Conservation (phyloP, 2,797 vertebrate species). For the Characodon lateralis region DNA sequence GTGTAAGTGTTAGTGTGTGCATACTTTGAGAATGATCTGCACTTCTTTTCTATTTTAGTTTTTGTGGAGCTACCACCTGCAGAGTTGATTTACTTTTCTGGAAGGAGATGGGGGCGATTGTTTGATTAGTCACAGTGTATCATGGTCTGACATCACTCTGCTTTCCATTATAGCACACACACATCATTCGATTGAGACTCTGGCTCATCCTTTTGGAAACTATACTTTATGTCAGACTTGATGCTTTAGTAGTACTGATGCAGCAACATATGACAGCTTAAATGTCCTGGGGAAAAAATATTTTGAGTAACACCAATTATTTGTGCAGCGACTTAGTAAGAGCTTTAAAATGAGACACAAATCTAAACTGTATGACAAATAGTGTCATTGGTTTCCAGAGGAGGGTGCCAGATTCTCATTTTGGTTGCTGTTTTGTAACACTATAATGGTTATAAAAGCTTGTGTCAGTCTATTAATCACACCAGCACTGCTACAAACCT, state of each 20-base stretch:
- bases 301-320: slow-evolving; percentile 11
- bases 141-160: slow-evolving; percentile 49
- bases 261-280: slow-evolving; percentile 2
- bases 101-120: slow-evolving; percentile 36
- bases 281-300: not conserved
- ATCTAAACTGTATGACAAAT: slow-evolving; percentile 16
- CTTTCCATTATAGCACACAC: slow-evolving; percentile 46
- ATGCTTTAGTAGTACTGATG: slow-evolving; percentile 12
- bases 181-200: slow-evolving; percentile 41
- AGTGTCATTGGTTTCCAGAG: slow-evolving; percentile 3
- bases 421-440: not conserved
- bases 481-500: not conserved
- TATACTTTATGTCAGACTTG: slow-evolving; percentile 25
- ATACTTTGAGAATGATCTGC: slow-evolving; percentile 28
- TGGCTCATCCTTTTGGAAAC: slow-evolving; percentile 57
- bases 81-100: slow-evolving; percentile 57
- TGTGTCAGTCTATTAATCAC: not conserved
- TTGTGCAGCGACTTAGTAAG: slow-evolving; percentile 12
- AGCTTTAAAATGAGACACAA: not conserved
- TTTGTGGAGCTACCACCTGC: slow-evolving; percentile 57
- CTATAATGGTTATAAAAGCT: not conserved
- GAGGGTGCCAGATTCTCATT: not conserved
- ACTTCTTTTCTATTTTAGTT: slow-evolving; percentile 32
- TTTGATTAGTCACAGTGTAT: slow-evolving; percentile 43
- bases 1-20: not conserved